phyloP scores from a whole-genome alignment of 2,113 vertebrate genomes.

The Hymenochirus boettgeri region DNA sequence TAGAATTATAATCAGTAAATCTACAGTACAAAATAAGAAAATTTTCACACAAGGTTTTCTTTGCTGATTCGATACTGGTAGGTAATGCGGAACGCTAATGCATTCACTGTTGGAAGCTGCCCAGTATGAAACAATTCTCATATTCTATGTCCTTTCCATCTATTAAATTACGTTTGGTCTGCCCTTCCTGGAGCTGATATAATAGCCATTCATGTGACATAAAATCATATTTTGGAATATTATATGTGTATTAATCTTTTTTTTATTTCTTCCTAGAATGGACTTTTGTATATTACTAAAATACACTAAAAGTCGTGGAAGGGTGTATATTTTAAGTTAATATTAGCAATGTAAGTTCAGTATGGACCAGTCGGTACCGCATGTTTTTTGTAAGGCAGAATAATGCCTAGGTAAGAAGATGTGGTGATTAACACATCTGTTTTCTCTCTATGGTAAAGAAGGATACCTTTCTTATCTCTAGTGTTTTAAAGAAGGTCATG shows the following conservation, averaged over 20 bases:
- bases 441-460: too few species aligned
- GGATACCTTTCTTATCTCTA: too few species aligned
- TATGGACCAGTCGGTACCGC: too few species aligned
- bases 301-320: slow-evolving; percentile 1
- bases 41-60: slow-evolving; percentile 40
- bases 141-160: slow-evolving; percentile 23
- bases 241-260: slow-evolving; percentile 39
- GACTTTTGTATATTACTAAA: slow-evolving; percentile 10
- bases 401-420: too few species aligned
- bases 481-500: too few species aligned
- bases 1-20: slow-evolving; percentile 44
- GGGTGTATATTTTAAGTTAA: not conserved
- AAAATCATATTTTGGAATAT: slow-evolving; percentile 37
- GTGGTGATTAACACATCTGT: too few species aligned
- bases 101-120: slow-evolving; percentile 40
- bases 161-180: slow-evolving; percentile 38
- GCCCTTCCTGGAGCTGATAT: slow-evolving; percentile 16
- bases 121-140: slow-evolving; percentile 32
- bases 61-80: slow-evolving; percentile 31
- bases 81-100: slow-evolving; percentile 40
- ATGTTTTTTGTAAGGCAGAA: too few species aligned
- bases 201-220: slow-evolving; percentile 35
- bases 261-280: slow-evolving; percentile 24
- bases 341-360: not conserved
- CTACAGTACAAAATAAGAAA: slow-evolving; percentile 40